Evolutionary conservation across 2,888 invertebrate species (phyloP), one percentile per base, ranked within the genome.

Genomic region (Horisme vitalbata): DNA sequence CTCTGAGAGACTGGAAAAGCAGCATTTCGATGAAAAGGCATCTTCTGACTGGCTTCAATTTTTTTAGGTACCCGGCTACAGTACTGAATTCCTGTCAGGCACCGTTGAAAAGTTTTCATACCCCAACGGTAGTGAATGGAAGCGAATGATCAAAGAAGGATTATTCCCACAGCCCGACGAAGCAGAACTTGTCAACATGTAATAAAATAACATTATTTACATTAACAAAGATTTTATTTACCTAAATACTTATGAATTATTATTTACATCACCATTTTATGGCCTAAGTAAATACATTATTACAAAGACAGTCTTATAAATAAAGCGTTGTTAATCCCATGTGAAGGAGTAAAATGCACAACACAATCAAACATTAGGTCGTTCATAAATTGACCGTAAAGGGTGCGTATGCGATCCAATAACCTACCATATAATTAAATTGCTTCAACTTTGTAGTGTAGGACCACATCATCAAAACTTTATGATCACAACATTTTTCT

Each of bases 101-200:
- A 92, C 95, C 0, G 68, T 97, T 21, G 83, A 90, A 20, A 92
- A 93, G 59, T 96, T 92, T 72, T 90, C 91, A 43, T 97, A 95
- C 77, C 97, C 97, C 0, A 79, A 86, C 33, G 97, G 97, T n/a
- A 91, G 78, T 20, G 93, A 93, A 71, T 97, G 97, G 97, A 84
- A 92, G 71, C 80, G 90, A 23, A 91, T 94, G 91, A 91, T 93
- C 67, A 76, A 84, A 10, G 90, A 92, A 59, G 92, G 92, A 41
- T 62, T 92, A 38, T 93, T 93, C 74, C 80, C 89, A 0, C 71
- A 75, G 39, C 92, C 93, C 0, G 82, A 88, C 45, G 84, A 84
- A 60, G 78, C 83, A 2, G 88, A 89, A 71, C 63, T 83, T 37
- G 74, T 81, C 1, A 87, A 88, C 47, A 63, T 64, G 43, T 52